Evolutionary conservation across 2,888 invertebrate species (phyloP).

Genomic region (Megamerina dolium): DNA sequence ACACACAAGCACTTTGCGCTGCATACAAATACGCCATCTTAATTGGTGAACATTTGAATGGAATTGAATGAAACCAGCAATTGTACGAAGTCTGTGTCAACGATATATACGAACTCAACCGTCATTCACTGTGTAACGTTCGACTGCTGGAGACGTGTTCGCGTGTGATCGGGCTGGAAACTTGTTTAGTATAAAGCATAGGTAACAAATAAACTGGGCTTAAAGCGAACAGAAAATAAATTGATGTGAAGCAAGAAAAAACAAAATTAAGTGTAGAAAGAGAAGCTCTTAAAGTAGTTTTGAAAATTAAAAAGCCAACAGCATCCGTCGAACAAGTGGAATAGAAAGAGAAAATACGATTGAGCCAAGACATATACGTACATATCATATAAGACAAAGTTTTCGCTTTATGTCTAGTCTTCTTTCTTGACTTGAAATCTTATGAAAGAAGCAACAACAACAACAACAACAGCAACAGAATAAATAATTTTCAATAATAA

Average conservation of each 20-base stretch:
- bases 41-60: constrained; percentile 11
- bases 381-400: too few relatives aligned
- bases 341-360: constrained; percentile 31
- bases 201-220: constrained; percentile 17
- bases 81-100: too few relatives aligned
- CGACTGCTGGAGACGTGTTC: constrained; percentile 18
- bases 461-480: too few relatives aligned
- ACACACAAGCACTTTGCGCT: too few relatives aligned
- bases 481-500: too few relatives aligned
- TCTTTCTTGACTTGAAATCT: constrained; percentile 19
- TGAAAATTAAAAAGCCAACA: constrained; percentile 26
- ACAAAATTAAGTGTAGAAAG: too few relatives aligned
- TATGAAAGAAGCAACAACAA: too few relatives aligned
- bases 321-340: constrained; percentile 29
- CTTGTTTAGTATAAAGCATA: too few relatives aligned
- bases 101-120: constrained; percentile 6
- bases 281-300: constrained; percentile 22
- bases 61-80: too few relatives aligned
- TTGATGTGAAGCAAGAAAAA: constrained; percentile 5
- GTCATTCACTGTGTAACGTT: constrained; percentile 20
- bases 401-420: constrained; percentile 1
- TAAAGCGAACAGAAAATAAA: constrained; percentile 10
- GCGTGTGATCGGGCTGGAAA: too few relatives aligned
- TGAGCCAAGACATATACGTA: neutral
- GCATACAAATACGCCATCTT: constrained; percentile 11